These are phyloP conservation scores for Chaetodon trifascialis DNA, from an alignment of 2,113 vertebrate species.

Conservation along the genomic window DNA sequence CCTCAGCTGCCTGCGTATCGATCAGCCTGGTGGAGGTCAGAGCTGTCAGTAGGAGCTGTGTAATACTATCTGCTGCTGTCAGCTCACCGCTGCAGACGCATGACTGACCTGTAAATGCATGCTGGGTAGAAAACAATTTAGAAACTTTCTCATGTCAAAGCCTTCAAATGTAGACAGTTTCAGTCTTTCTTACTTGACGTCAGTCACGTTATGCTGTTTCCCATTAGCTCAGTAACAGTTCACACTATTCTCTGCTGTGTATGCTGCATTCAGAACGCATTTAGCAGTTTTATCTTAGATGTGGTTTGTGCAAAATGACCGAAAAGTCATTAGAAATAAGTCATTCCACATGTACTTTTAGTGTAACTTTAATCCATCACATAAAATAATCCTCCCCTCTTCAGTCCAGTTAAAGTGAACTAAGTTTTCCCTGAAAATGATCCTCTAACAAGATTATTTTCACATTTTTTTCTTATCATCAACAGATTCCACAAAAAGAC, in stretches of 20 bases:
- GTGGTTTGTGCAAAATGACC: not conserved
- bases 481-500: not conserved
- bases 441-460: not conserved
- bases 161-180: constrained; percentile 27
- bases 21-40: constrained; percentile 74
- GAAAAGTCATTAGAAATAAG: too few species aligned
- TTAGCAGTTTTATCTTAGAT: not conserved
- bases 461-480: not conserved
- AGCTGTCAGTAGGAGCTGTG: constrained; percentile 71
- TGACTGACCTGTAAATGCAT: constrained; percentile 72
- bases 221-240: constrained; percentile 24
- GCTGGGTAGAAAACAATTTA: constrained; percentile 67
- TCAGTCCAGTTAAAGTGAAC: not conserved
- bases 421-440: not conserved
- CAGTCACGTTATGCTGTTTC: constrained; percentile 49
- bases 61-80: constrained; percentile 80
- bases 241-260: constrained; percentile 17
- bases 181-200: constrained; percentile 31
- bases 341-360: not conserved
- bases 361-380: not conserved
- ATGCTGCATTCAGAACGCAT: not conserved
- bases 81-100: constrained; percentile 58
- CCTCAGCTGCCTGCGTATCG: constrained; percentile 57
- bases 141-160: constrained; percentile 58
- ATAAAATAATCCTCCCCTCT: not conserved